A percentile compares a stretch with the other conserved stretches of the same genome.
phyloP scores from a whole-genome alignment of 1,140 invertebrate species.

The Tetragnatha versicolor region DNA sequence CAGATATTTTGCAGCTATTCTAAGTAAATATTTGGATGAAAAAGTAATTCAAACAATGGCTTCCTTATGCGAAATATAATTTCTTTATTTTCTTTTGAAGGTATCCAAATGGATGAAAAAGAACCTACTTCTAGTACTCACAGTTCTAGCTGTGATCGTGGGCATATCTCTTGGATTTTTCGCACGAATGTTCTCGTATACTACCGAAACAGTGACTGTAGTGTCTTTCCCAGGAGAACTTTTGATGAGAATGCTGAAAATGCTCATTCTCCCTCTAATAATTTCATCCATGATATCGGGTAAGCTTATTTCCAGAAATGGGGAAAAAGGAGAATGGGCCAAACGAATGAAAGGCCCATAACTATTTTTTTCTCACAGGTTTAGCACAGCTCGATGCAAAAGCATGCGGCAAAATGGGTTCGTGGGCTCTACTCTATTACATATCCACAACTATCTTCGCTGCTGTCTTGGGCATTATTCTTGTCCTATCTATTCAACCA shows the following conservation, averaged over 20 bases:
- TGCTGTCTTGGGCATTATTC: conserved; percentile 67
- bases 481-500: conserved; percentile 68
- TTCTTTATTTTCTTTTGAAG: conserved; percentile 37
- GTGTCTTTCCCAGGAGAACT: conserved; percentile 67
- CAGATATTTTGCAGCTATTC: no score
- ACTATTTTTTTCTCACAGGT: conserved; percentile 56
- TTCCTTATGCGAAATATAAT: neutral
- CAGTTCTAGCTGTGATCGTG: conserved; percentile 66
- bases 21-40: no score
- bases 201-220: conserved; percentile 61
- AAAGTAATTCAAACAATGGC: no score
- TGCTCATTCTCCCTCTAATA: conserved; percentile 67
- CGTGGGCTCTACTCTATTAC: conserved; percentile 70
- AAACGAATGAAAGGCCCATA: neutral
- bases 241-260: conserved; percentile 67
- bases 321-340: neutral
- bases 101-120: conserved; percentile 59
- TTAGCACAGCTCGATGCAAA: conserved; percentile 64
- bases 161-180: conserved; percentile 64
- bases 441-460: conserved; percentile 69
- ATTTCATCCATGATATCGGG: conserved; percentile 65
- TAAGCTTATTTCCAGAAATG: conserved; percentile 43
- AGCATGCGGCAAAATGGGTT: conserved; percentile 66
- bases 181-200: conserved; percentile 58
- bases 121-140: conserved; percentile 66